Percentiles rank a stretch among this genome's conserved stretches.
Conservation (phyloP, 92 coral and sea anemone genomes). For the Parazoanthus darwini region DNA sequence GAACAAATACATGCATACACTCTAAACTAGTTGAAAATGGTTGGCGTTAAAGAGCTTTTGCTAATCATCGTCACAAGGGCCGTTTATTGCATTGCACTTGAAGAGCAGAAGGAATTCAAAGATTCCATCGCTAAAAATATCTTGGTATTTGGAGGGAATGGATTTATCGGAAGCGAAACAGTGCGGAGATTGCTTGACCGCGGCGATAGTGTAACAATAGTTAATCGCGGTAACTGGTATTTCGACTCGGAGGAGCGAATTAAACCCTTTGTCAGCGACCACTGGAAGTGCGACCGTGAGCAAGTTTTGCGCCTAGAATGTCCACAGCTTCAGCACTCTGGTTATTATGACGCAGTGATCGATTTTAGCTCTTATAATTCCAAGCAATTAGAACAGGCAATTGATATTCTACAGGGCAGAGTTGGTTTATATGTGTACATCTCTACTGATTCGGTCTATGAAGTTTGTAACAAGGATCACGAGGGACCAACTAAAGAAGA, state of each 20-base stretch:
- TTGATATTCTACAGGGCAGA: slow-evolving; percentile 66
- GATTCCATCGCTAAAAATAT: slow-evolving; percentile 45
- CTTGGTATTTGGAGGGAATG: slow-evolving; percentile 96
- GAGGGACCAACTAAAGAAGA: slow-evolving; percentile 71
- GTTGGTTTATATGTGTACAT: slow-evolving; percentile 89
- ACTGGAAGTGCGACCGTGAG: slow-evolving; percentile 87
- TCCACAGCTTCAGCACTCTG: slow-evolving; percentile 70
- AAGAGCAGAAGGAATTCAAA: slow-evolving; percentile 6
- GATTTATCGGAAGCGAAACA: slow-evolving; percentile 91
- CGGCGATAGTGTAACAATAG: slow-evolving; percentile 75
- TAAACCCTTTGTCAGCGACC: slow-evolving; percentile 68
- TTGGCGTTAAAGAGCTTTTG: slow-evolving; percentile 7
- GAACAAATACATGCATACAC: neutral
- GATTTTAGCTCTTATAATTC: slow-evolving; percentile 91
- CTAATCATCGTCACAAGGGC: slow-evolving; percentile 6
- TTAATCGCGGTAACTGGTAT: slow-evolving; percentile 94
- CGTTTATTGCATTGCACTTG: slow-evolving; percentile 9
- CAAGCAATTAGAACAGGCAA: slow-evolving; percentile 76
- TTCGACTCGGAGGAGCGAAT: slow-evolving; percentile 89
- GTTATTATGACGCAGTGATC: slow-evolving; percentile 84
- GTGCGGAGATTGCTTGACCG: slow-evolving; percentile 68
- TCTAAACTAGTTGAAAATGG: slow-evolving; percentile 3
- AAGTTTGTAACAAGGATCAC: slow-evolving; percentile 88
- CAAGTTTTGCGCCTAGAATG: slow-evolving; percentile 80
- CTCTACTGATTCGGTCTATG: slow-evolving; percentile 91